phyloP scores from a whole-genome alignment of 2,797 vertebrate genomes.

The Tenualosa ilisha region DNA sequence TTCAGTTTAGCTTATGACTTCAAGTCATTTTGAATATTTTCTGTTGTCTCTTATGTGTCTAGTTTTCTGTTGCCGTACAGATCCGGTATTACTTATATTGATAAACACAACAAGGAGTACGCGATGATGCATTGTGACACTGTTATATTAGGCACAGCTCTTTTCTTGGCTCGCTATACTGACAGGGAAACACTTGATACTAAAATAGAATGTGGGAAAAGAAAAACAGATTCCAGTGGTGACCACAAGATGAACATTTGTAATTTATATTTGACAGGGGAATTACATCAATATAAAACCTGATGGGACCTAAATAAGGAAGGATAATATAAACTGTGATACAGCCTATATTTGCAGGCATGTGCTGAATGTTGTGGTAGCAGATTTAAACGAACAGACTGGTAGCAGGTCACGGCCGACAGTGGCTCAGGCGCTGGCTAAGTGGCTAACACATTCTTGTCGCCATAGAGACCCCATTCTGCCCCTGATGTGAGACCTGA shows the following conservation, averaged over 20 bases:
- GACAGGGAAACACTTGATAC: background rate
- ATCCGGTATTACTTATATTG: no score
- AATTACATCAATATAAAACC: background rate
- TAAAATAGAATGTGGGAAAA: background rate
- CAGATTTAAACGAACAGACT: background rate
- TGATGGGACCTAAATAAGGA: background rate
- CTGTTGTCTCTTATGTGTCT: no score
- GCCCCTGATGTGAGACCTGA: background rate
- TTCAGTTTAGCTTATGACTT: no score
- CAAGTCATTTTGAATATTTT: no score
- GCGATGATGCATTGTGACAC: no score
- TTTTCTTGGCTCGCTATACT: background rate
- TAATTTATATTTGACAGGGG: background rate
- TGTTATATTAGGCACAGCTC: no score
- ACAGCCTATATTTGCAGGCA: background rate
- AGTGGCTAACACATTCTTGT: conserved; percentile 9
- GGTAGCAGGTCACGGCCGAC: conserved; percentile 28
- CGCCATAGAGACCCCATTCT: background rate
- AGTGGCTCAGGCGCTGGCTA: conserved; percentile 37
- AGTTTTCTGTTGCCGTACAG: no score
- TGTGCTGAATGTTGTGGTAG: background rate
- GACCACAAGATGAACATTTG: background rate
- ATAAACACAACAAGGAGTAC: no score
- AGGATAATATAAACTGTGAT: background rate
- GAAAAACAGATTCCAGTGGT: background rate